These are phyloP conservation scores for Caenorhabditis becei DNA, from an alignment of 2,888 invertebrate genomes.

Conservation along the genomic window DNA sequence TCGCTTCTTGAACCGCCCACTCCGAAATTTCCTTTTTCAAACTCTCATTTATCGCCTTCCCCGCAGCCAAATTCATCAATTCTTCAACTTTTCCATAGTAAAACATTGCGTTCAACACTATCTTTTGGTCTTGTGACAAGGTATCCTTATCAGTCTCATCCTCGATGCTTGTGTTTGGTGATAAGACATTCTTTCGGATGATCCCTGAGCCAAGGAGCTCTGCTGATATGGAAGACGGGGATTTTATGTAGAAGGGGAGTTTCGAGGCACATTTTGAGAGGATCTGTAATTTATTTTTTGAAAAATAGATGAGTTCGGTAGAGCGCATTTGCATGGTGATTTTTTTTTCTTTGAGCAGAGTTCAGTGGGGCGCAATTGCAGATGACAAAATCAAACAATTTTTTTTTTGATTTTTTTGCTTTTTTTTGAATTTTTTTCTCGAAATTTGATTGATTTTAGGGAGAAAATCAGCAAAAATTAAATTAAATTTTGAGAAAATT, in stretches of 20 bases:
- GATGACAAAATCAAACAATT: no score
- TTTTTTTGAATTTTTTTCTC: no score
- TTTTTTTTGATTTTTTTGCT: no score
- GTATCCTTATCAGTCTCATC: not conserved
- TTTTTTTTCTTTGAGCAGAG: no score
- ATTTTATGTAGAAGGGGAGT: slow-evolving; percentile 18
- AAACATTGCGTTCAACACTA: slow-evolving; percentile 44
- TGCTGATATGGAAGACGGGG: no score
- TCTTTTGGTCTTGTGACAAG: slow-evolving; percentile 6
- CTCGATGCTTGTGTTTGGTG: slow-evolving; percentile 40
- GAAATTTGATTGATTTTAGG: no score
- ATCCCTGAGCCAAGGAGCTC: slow-evolving; percentile 39
- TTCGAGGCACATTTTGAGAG: slow-evolving; percentile 33
- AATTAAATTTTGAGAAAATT: no score
- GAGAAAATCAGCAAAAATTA: no score
- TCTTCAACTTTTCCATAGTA: slow-evolving; percentile 49
- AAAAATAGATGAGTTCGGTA: not conserved
- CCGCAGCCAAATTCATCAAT: slow-evolving; percentile 14
- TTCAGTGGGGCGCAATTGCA: no score
- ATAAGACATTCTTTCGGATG: slow-evolving; percentile 34
- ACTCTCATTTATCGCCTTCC: not conserved
- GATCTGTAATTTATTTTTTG: slow-evolving; percentile 29
- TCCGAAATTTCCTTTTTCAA: slow-evolving; percentile 36
- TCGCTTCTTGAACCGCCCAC: slow-evolving; percentile 48
- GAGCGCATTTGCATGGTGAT: not conserved